These are phyloP conservation scores for Dufourea novaeangliae DNA, from an alignment of 1,140 invertebrate genomes.

Conservation along the genomic window DNA sequence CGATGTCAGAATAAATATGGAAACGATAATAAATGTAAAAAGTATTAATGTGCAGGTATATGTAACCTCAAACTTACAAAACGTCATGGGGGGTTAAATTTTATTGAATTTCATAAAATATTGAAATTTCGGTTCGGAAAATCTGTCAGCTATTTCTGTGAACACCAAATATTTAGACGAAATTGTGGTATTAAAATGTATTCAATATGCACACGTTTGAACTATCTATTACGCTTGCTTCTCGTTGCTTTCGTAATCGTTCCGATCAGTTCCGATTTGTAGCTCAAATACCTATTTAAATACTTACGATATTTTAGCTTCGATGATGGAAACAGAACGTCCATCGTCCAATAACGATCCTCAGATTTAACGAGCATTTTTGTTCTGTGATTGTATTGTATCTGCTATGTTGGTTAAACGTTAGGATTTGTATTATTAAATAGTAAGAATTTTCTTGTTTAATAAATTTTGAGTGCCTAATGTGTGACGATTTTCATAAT, in stretches of 20 bases:
- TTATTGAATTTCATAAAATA: too few species aligned
- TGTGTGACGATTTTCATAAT: background rate
- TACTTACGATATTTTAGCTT: conserved; percentile 3
- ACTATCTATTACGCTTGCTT: background rate
- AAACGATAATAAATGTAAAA: too few species aligned
- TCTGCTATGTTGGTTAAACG: conserved; percentile 12
- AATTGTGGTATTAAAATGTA: background rate
- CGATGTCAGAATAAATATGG: too few species aligned
- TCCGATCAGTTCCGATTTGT: background rate
- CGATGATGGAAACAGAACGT: background rate
- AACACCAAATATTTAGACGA: background rate
- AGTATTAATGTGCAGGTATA: too few species aligned
- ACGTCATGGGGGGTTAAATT: too few species aligned
- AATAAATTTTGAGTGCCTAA: conserved; percentile 46
- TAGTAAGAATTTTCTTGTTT: conserved; percentile 17
- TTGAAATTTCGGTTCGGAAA: too few species aligned
- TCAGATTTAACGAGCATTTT: conserved; percentile 1
- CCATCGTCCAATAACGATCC: conserved; percentile 9
- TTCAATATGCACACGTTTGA: background rate
- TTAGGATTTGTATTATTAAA: conserved; percentile 29
- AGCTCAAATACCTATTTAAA: background rate
- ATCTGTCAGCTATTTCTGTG: too few species aligned
- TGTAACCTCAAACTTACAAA: too few species aligned
- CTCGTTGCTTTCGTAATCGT: conserved; percentile 32
- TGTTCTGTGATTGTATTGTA: background rate